A percentile compares a stretch with the other conserved stretches of the same genome.
Evolutionary conservation across 2,888 invertebrate species (phyloP).

Genomic region (Agriopis leucophaearia): DNA sequence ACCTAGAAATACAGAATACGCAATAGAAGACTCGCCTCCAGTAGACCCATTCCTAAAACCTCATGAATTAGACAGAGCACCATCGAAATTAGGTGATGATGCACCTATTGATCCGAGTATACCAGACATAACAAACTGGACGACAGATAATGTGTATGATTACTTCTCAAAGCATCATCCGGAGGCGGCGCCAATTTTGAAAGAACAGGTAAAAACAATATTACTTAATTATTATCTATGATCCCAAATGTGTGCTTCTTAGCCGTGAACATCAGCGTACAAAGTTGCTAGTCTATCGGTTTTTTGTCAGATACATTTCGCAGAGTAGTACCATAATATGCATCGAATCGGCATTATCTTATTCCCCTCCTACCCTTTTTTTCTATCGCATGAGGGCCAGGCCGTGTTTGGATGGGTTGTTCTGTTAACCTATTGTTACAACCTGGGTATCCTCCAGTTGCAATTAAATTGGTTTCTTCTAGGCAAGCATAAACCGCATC

Average conservation of each 20-base stretch:
- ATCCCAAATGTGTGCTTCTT: no score
- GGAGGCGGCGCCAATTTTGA: conserved; percentile 92
- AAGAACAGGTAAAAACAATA: conserved; percentile 89
- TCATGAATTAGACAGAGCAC: conserved; percentile 77
- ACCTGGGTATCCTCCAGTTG: no score
- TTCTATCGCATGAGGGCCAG: no score
- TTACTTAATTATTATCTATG: not conserved
- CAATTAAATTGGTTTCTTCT: no score
- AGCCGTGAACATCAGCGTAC: no score
- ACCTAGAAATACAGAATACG: conserved; percentile 67
- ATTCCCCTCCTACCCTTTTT: no score
- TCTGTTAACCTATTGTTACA: no score
- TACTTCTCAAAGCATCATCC: conserved; percentile 93
- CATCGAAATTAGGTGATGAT: conserved; percentile 73
- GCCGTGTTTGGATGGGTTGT: no score
- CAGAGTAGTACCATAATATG: no score
- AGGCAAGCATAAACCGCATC: no score
- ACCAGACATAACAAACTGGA: conserved; percentile 94
- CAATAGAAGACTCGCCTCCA: conserved; percentile 57
- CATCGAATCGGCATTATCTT: no score
- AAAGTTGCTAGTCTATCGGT: not conserved
- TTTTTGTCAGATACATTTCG: no score
- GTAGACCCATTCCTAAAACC: conserved; percentile 79
- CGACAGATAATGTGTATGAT: conserved; percentile 92
- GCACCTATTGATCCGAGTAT: conserved; percentile 88